Evolutionary conservation across 2,888 invertebrate genomes (phyloP).

Genomic region (Drosophila planitibia): DNA sequence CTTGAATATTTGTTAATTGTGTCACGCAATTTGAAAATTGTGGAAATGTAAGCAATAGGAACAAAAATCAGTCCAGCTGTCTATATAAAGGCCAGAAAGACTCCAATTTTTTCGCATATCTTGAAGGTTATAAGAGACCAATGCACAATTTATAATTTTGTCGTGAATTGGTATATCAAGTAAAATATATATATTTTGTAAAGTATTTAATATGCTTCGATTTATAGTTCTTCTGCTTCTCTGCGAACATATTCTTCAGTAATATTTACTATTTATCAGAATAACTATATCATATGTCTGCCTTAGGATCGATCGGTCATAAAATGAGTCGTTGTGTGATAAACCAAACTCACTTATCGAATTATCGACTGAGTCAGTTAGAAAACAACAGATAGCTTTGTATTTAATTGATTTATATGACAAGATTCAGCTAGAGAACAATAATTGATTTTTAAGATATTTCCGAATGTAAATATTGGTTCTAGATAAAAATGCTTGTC

Average conservation of each 20-base stretch:
- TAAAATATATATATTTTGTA: not conserved
- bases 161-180: not conserved
- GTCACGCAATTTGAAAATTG: not conserved
- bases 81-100: not conserved
- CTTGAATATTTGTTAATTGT: not conserved
- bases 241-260: not conserved
- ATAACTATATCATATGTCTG: too few relatives aligned
- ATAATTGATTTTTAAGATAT: too few relatives aligned
- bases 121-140: not conserved
- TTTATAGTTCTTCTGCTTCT: not conserved
- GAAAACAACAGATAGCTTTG: not conserved
- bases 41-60: not conserved
- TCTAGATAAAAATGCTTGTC: not conserved
- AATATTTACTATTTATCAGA: too few relatives aligned
- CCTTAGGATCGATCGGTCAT: too few relatives aligned
- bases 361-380: not conserved
- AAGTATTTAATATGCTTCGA: not conserved
- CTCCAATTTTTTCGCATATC: not conserved
- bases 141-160: not conserved
- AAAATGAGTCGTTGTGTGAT: not conserved
- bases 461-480: not conserved
- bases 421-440: too few relatives aligned
- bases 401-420: not conserved
- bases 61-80: not conserved
- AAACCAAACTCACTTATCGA: not conserved